These are phyloP conservation scores for Julus scanicus DNA, from an alignment of 2,888 invertebrate genomes.

Conservation along the genomic window DNA sequence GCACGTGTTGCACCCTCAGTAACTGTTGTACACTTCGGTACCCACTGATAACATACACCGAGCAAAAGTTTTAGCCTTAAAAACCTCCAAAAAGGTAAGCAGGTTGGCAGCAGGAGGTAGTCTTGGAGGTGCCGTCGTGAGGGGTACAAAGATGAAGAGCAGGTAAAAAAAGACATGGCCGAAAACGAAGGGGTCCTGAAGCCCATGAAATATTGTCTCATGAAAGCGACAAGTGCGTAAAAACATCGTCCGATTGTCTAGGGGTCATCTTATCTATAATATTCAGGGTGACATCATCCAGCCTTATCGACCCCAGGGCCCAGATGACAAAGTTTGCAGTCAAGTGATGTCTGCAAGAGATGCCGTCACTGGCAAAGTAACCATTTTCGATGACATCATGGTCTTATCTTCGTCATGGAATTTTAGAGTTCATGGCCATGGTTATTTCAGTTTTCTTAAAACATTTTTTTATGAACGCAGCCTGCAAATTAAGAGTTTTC, in stretches of 20 bases:
- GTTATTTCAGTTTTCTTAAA: background rate
- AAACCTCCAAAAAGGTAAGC: background rate
- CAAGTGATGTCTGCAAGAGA: background rate
- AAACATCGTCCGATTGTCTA: background rate
- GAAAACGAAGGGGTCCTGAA: background rate
- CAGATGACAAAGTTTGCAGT: background rate
- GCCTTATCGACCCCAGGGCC: background rate
- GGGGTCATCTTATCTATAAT: background rate
- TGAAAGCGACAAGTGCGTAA: slow-evolving; percentile 12
- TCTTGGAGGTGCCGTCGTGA: background rate
- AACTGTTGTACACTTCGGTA: background rate
- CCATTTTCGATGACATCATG: background rate
- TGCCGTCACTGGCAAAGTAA: background rate
- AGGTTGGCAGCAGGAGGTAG: slow-evolving; percentile 8
- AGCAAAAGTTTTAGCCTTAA: background rate
- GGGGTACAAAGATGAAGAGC: background rate
- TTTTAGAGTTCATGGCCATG: slow-evolving; percentile 13
- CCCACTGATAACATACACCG: background rate
- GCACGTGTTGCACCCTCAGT: background rate
- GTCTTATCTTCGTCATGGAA: background rate
- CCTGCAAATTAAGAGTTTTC: background rate
- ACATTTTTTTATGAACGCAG: slow-evolving; percentile 7
- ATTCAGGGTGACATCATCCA: background rate
- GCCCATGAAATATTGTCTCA: background rate
- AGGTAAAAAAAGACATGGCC: slow-evolving; percentile 11